phyloP scores from a whole-genome alignment of 2,888 invertebrate genomes.

The Zhuqinia jingwanae region DNA sequence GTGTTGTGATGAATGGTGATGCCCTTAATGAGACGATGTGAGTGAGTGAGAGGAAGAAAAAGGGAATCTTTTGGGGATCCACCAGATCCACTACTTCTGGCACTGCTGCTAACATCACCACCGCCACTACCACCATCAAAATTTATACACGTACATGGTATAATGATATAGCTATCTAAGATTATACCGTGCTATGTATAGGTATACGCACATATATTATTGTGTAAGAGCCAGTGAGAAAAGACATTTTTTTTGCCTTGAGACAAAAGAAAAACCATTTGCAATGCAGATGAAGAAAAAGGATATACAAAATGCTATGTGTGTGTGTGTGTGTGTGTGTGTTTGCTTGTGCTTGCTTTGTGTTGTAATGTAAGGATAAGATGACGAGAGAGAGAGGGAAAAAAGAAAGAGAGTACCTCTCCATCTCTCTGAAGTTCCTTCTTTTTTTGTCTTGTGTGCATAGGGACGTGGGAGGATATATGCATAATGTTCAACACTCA shows the following conservation, averaged over 20 bases:
- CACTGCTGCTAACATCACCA: neutral
- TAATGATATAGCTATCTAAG: neutral
- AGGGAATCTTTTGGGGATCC: conserved; percentile 75
- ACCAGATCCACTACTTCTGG: conserved; percentile 22
- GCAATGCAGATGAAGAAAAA: conserved; percentile 79
- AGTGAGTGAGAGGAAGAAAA: conserved; percentile 61
- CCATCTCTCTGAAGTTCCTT: conserved; percentile 21
- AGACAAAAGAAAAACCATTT: conserved; percentile 78
- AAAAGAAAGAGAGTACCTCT: conserved; percentile 15
- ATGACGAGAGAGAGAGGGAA: too few relatives aligned
- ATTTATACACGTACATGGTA: neutral
- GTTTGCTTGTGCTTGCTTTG: neutral
- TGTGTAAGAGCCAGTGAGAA: conserved; percentile 21
- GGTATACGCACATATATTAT: neutral
- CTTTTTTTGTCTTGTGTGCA: neutral
- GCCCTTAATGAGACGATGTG: conserved; percentile 78
- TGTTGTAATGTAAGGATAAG: conserved; percentile 39
- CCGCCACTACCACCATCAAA: too few relatives aligned
- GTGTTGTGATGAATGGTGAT: conserved; percentile 77
- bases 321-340: neutral
- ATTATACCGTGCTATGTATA: neutral
- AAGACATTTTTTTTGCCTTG: conserved; percentile 77
- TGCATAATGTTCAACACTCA: neutral
- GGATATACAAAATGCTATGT: conserved; percentile 45
- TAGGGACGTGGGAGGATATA: too few relatives aligned